A percentile compares a stretch with the other conserved stretches of the same genome.
Conservation (phyloP, 1,140 invertebrate genomes). For the Orius insidiosus region DNA sequence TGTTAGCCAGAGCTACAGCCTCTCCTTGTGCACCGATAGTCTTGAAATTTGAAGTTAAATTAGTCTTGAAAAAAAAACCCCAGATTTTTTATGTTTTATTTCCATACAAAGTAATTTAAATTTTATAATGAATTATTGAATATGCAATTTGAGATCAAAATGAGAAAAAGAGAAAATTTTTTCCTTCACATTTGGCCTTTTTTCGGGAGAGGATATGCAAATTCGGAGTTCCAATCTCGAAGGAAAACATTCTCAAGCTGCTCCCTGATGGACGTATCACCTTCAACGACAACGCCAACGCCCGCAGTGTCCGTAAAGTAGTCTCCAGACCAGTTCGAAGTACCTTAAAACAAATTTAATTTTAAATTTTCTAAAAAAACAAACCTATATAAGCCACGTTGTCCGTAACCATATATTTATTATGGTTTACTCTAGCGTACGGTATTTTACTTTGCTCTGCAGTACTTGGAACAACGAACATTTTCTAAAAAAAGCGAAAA, state of each 20-base stretch:
- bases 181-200: neutral
- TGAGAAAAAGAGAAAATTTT: no score
- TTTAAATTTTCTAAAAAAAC: constrained; percentile 4
- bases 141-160: no score
- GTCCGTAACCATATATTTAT: constrained; percentile 99
- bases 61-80: no score
- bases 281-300: constrained; percentile 49
- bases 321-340: constrained; percentile 96
- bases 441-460: constrained; percentile 67
- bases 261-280: constrained; percentile 40
- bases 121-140: no score
- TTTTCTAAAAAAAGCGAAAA: constrained; percentile 37
- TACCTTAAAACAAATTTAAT: constrained; percentile 35
- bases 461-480: constrained; percentile 61
- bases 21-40: no score
- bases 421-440: constrained; percentile 84
- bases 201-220: constrained; percentile 21
- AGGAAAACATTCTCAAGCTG: constrained; percentile 67
- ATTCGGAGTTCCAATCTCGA: constrained; percentile 73
- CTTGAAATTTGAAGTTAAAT: no score
- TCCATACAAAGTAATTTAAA: no score
- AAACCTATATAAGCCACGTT: constrained; percentile 73
- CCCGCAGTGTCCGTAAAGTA: constrained; percentile 89
- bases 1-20: no score
- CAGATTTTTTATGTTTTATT: no score